Evolutionary conservation across 2,113 vertebrate genomes (phyloP), one percentile per base, ranked within the genome.

Genomic region (Geothlypis trichas): DNA sequence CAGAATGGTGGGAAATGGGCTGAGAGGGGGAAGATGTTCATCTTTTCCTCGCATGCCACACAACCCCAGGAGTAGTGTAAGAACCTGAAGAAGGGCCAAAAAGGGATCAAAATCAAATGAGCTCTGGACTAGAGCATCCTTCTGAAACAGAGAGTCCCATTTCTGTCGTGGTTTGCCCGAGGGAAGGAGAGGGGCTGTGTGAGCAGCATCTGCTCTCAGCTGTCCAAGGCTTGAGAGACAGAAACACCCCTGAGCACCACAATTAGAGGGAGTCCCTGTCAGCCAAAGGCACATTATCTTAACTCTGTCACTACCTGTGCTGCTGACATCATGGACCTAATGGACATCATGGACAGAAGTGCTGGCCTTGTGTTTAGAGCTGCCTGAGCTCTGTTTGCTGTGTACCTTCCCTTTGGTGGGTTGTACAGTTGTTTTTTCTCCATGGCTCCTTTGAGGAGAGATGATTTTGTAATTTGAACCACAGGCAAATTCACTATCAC

Each of bases 381-480:
- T 67, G 41, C 41, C 41, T 41, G 41, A 41, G 41, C 41, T 41
- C 41, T 41, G 3, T 21, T 77, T 78, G 30, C 46, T 71, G 37
- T 62, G 4, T 66, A 12, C 20, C 13, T 80, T 11, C 27, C 1
- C 1, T 24, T 83, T 30, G 3, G 13, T 75, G 62, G 24, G 11
- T 9, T 71, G 13, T 23, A 6, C 17, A 6, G 11, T 21, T 59
- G 8, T 3, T 54, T 41, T 61, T 39, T 11, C 21, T 10, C 21
- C 9, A 15, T 4, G 10, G 8, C 18, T 73, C 11, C n/a, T 68
- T 57, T 21, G 11, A 54, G 35, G 33, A 78, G 37, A 54, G 11
- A 39, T 28, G 35, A 52, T 90, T 86, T 63, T 59, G 76, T 88
- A 44, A 65, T 72, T 71, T 63, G 73, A 95, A 49, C 35, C 26